A percentile compares a stretch with the other conserved stretches of the same genome.
Conservation (phyloP, 2,113 vertebrate species). For the Neomonachus schauinslandi region DNA sequence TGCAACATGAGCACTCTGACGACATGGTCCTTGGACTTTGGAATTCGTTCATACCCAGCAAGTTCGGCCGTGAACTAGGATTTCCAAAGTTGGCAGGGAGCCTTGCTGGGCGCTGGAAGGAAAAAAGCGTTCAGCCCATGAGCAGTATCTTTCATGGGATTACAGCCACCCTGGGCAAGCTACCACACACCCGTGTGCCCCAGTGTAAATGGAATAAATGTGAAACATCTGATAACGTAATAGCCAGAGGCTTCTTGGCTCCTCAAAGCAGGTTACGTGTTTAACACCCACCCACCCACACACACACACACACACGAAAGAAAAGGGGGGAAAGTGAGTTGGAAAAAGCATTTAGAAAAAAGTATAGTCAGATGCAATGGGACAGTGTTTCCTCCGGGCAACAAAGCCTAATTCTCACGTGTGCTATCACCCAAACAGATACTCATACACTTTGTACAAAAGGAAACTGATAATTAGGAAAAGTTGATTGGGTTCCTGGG, state of each 20-base stretch:
- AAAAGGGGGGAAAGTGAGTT: not conserved
- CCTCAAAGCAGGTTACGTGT: not conserved
- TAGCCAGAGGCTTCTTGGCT: not conserved
- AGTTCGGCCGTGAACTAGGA: not conserved
- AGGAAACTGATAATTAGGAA: not conserved
- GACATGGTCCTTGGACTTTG: accelerated
- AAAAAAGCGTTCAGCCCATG: not conserved
- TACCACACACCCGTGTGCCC: accelerated
- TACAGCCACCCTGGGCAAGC: not conserved
- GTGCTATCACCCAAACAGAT: not conserved
- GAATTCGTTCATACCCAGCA: not conserved
- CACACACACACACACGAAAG: not conserved
- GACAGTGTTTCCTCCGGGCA: not conserved
- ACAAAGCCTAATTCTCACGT: not conserved
- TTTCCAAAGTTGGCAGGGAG: not conserved
- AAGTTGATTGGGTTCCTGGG: not conserved
- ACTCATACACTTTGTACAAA: not conserved
- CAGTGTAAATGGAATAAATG: not conserved
- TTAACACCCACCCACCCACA: not conserved
- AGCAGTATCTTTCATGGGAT: not conserved
- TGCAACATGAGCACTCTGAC: not conserved
- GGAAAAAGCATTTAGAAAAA: not conserved
- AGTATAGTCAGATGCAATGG: not conserved
- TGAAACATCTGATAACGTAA: not conserved
- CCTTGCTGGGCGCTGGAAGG: not conserved